Evolutionary conservation across 1,140 invertebrate species (phyloP).

Genomic region (Camponotus pennsylvanicus): DNA sequence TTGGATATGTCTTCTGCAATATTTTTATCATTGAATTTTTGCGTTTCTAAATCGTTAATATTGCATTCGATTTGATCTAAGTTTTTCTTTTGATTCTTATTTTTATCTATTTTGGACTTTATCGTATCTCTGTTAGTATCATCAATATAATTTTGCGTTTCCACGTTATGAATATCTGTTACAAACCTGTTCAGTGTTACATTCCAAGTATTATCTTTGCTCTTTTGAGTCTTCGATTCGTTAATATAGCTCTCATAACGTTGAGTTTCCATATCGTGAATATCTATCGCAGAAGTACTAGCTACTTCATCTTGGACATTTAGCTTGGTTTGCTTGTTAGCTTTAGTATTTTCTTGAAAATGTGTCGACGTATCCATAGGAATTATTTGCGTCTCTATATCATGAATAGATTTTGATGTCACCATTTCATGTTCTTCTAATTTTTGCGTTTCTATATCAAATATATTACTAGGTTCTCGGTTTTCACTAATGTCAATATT

Average conservation of each 20-base stretch:
- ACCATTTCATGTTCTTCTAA: not conserved
- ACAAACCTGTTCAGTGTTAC: not conserved
- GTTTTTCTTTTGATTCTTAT: not conserved
- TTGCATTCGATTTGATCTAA: not conserved
- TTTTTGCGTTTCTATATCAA: constrained; percentile 58
- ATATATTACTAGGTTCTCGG: constrained; percentile 22
- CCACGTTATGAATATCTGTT: constrained; percentile 22
- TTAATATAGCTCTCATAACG: constrained; percentile 35
- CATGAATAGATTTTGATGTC: constrained; percentile 43
- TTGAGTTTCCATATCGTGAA: constrained; percentile 56
- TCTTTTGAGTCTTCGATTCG: constrained; percentile 63
- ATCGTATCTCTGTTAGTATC: not conserved
- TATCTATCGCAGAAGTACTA: constrained; percentile 11
- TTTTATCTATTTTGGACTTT: not conserved
- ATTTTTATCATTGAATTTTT: not conserved
- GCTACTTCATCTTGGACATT: not conserved
- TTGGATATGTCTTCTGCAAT: constrained; percentile 1
- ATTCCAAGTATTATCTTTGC: not conserved
- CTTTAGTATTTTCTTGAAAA: not conserved
- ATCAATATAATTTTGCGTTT: constrained; percentile 12
- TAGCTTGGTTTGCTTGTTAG: not conserved
- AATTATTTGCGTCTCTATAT: constrained; percentile 63
- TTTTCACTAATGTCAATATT: not conserved
- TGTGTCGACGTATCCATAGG: not conserved
- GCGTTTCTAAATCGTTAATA: constrained; percentile 50